Evolutionary conservation across 2,797 vertebrate species (phyloP).

Genomic region (Crypturellus tataupa): DNA sequence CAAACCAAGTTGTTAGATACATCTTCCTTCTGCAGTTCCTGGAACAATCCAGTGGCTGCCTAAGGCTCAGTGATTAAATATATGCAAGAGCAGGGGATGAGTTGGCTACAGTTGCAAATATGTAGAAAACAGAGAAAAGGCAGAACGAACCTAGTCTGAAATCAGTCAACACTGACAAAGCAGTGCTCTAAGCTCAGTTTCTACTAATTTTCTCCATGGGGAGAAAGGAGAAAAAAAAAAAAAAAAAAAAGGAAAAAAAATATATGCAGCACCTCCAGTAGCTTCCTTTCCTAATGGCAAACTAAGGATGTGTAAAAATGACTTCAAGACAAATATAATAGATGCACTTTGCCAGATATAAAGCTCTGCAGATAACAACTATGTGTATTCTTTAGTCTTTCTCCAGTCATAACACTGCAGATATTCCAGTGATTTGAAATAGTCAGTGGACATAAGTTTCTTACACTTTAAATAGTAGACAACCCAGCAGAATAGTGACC

Average conservation of each 20-base stretch:
- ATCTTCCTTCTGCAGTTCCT: not conserved
- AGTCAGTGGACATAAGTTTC: not conserved
- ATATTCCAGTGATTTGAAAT: not conserved
- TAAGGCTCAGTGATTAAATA: not conserved
- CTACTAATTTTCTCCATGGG: not conserved
- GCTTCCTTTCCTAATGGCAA: not conserved
- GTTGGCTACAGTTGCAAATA: not conserved
- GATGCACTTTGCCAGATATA: not conserved
- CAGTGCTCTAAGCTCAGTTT: accelerated
- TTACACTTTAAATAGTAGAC: not conserved
- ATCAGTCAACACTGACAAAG: accelerated
- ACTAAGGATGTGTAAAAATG: not conserved
- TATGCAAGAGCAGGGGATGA: not conserved
- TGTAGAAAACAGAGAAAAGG: not conserved
- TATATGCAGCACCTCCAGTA: not conserved
- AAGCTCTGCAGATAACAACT: not conserved
- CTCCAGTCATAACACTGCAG: not conserved
- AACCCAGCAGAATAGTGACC: not conserved
- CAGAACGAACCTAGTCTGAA: not conserved
- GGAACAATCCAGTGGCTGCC: not conserved
- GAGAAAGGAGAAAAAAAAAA: not conserved
- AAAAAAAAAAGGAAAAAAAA: not conserved
- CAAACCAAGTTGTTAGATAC: not conserved
- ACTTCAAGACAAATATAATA: not conserved
- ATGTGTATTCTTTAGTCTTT: not conserved